Evolutionary conservation across 2,888 invertebrate species (phyloP).

Genomic region (Phalangium opilio): DNA sequence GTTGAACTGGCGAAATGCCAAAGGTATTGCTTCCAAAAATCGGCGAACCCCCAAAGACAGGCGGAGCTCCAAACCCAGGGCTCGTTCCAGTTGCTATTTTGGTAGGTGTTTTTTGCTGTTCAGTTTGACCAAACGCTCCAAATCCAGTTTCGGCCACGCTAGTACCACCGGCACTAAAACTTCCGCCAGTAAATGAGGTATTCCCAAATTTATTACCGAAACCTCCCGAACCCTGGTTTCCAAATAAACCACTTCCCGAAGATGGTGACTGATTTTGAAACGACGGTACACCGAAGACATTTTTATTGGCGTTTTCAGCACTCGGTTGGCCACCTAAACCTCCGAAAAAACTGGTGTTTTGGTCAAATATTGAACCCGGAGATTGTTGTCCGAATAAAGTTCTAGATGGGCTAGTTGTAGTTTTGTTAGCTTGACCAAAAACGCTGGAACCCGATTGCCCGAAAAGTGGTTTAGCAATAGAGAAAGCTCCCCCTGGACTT

Average conservation of each 20-base stretch:
- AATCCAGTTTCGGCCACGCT: conserved; percentile 16
- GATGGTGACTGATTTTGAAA: background rate
- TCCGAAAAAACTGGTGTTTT: conserved; percentile 9
- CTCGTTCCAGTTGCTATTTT: too few species aligned
- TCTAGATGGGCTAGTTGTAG: too few species aligned
- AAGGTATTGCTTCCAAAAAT: too few species aligned
- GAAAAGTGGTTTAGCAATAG: too few species aligned
- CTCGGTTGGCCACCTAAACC: conserved; percentile 15
- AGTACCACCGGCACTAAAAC: conserved; percentile 10
- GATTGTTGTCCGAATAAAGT: too few species aligned
- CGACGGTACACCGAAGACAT: conserved; percentile 12
- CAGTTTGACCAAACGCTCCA: conserved; percentile 12
- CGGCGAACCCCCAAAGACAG: too few species aligned
- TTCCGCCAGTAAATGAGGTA: conserved; percentile 10
- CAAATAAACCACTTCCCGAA: conserved; percentile 11
- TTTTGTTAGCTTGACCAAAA: too few species aligned
- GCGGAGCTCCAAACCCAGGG: too few species aligned
- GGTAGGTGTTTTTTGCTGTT: background rate
- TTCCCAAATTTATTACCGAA: conserved; percentile 10
- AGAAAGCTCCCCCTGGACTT: too few species aligned
- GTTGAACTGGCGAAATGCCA: too few species aligned
- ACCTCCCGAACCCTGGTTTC: conserved; percentile 5
- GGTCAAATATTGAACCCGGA: too few species aligned
- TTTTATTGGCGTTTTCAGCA: conserved; percentile 16
- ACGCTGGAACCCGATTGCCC: too few species aligned